A percentile compares a stretch with the other conserved stretches of the same genome.
These are phyloP conservation scores for Drosophila obscura DNA, from an alignment of 1,140 invertebrate species.

Conservation along the genomic window DNA sequence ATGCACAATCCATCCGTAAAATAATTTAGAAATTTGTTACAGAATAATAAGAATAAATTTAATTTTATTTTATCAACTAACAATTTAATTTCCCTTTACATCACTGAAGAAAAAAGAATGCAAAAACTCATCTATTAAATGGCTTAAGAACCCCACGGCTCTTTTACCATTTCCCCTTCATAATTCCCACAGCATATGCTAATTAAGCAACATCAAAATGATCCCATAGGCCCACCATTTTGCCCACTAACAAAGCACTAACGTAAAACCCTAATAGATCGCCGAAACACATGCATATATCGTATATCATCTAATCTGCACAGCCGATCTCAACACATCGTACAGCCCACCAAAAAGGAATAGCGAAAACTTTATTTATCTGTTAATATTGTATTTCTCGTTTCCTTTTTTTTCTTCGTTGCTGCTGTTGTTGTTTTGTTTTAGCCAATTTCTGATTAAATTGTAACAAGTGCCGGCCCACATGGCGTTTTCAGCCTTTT, in stretches of 20 bases:
- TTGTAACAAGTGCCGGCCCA: constrained; percentile 80
- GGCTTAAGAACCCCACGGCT: no score
- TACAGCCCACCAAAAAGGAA: constrained; percentile 40
- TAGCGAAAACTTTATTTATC: constrained; percentile 39
- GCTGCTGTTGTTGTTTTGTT: constrained; percentile 15
- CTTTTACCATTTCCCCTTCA: no score
- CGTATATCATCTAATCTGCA: constrained; percentile 44
- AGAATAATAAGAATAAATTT: no score
- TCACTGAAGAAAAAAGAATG: no score
- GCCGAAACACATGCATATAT: constrained; percentile 40
- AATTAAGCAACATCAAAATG: no score
- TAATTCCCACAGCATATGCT: no score
- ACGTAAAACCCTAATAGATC: neutral
- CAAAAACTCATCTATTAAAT: no score
- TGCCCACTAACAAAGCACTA: neutral
- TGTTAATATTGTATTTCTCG: constrained; percentile 25
- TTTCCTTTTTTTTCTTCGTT: constrained; percentile 14
- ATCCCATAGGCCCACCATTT: constrained; percentile 21
- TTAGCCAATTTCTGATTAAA: constrained; percentile 66
- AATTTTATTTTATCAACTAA: no score
- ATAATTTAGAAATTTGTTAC: no score
- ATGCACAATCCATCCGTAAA: no score
- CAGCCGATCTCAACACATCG: constrained; percentile 50
- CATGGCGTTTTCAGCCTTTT: constrained; percentile 63
- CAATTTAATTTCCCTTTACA: no score